phyloP scores from a whole-genome alignment of 1,140 invertebrate genomes.

The Ridgeia piscesae region DNA sequence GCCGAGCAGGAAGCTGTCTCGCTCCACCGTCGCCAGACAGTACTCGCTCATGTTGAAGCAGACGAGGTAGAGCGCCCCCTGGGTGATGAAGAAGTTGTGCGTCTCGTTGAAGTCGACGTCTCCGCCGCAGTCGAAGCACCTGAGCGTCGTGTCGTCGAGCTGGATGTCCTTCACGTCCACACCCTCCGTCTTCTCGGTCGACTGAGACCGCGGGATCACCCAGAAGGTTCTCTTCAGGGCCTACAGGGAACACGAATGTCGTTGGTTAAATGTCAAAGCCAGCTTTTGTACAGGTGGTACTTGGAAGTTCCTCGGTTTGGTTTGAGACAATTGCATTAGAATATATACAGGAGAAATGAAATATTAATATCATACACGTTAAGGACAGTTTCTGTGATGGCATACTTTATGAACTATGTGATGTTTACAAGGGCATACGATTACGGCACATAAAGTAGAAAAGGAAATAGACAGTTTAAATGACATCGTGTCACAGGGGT shows the following conservation, averaged over 20 bases:
- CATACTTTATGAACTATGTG: too few species aligned
- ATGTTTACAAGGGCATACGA: too few species aligned
- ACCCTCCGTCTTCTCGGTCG: conserved; percentile 2
- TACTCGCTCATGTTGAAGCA: conserved; percentile 32
- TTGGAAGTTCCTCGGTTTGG: too few species aligned
- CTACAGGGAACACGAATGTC: neutral
- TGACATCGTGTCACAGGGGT: too few species aligned
- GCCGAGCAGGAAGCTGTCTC: conserved; percentile 25
- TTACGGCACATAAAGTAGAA: too few species aligned
- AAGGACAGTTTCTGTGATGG: too few species aligned
- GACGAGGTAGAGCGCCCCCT: conserved; percentile 24
- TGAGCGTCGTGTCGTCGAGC: conserved; percentile 25
- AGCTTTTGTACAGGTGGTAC: too few species aligned
- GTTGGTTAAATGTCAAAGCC: neutral
- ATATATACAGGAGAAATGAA: too few species aligned
- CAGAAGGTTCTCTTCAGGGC: conserved; percentile 27
- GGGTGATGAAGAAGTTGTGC: conserved; percentile 33
- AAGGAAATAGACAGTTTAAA: too few species aligned
- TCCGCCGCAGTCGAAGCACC: conserved; percentile 31
- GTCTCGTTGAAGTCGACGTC: conserved; percentile 33
- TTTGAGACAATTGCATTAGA: too few species aligned
- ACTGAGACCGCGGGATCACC: conserved; percentile 13
- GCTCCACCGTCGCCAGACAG: conserved; percentile 26
- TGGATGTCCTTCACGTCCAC: conserved; percentile 23
- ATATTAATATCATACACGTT: too few species aligned